Percentiles rank a stretch among this genome's conserved stretches.
Evolutionary conservation across 2,113 vertebrate genomes (phyloP).

Genomic region (Galemys pyrenaicus): DNA sequence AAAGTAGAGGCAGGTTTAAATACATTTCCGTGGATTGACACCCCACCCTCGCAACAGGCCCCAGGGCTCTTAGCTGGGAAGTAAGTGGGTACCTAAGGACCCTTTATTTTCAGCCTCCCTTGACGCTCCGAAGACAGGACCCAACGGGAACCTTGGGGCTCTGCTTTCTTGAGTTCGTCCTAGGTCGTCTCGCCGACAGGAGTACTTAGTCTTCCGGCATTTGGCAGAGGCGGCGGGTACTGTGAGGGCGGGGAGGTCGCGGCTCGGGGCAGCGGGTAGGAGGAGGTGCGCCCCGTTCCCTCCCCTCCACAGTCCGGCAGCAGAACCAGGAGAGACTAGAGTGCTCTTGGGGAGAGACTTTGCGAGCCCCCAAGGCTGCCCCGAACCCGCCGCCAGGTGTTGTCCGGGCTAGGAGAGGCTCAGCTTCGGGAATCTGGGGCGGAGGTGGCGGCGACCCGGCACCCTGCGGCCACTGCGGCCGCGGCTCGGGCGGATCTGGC

Average conservation of each 20-base stretch:
- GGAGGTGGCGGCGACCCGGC: background rate
- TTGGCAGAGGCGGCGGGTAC: background rate
- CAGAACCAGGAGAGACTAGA: fast-evolving
- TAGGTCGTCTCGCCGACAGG: background rate
- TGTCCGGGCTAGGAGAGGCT: background rate
- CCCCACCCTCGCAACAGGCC: background rate
- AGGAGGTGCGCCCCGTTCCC: background rate
- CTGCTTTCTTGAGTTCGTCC: background rate
- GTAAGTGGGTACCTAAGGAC: background rate
- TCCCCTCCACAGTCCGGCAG: background rate
- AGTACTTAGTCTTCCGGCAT: background rate
- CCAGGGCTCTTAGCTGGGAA: background rate
- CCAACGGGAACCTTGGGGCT: background rate
- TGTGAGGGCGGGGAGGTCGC: background rate
- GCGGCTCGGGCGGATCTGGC: background rate
- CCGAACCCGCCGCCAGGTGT: background rate
- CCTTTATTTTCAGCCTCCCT: background rate
- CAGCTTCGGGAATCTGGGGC: background rate
- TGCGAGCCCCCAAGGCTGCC: background rate
- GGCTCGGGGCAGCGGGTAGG: background rate
- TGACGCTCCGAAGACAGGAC: background rate
- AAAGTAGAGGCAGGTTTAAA: background rate
- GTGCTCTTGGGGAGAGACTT: background rate
- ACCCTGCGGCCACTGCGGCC: background rate
- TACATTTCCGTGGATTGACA: background rate